Conservation (phyloP, 2,888 invertebrate species). For the Leucophenga maculata region DNA sequence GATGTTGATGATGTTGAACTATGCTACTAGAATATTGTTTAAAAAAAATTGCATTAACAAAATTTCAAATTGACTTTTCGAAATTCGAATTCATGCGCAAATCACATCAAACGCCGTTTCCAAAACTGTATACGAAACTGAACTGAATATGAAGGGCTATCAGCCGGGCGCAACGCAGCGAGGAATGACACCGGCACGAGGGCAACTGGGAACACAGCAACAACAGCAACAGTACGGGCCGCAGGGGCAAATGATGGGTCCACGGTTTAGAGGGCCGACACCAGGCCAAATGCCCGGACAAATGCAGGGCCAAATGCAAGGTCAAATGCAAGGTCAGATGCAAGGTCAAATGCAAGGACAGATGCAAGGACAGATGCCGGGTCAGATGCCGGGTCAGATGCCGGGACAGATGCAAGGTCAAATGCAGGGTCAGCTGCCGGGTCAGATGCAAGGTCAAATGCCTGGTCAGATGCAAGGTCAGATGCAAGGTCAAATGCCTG, state of each 20-base stretch:
- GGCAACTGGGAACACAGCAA: conserved; percentile 71
- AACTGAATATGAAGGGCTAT: conserved; percentile 58
- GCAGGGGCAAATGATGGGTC: conserved; percentile 61
- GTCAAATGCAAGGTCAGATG: conserved; percentile 48
- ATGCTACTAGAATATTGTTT: conserved; percentile 38
- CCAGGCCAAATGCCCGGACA: conserved; percentile 55
- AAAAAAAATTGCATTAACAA: conserved; percentile 54
- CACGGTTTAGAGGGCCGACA: conserved; percentile 54
- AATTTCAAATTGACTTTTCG: conserved; percentile 58
- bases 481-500: conserved; percentile 79
- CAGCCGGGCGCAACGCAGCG: conserved; percentile 62
- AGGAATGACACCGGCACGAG: conserved; percentile 62
- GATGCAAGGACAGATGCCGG: conserved; percentile 56
- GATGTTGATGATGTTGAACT: background rate
- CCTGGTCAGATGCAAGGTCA: conserved; percentile 44
- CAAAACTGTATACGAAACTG: background rate
- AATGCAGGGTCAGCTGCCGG: conserved; percentile 56
- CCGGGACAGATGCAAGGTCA: conserved; percentile 52
- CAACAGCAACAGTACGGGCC: conserved; percentile 74
- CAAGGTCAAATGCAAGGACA: conserved; percentile 54
- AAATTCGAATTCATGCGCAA: conserved; percentile 60
- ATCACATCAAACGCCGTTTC: conserved; percentile 2
- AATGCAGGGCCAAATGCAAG: conserved; percentile 51
- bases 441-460: conserved; percentile 44
- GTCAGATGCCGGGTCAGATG: conserved; percentile 61